phyloP scores from a whole-genome alignment of 2,888 invertebrate genomes.

The Dorcus parallelipipedus region DNA sequence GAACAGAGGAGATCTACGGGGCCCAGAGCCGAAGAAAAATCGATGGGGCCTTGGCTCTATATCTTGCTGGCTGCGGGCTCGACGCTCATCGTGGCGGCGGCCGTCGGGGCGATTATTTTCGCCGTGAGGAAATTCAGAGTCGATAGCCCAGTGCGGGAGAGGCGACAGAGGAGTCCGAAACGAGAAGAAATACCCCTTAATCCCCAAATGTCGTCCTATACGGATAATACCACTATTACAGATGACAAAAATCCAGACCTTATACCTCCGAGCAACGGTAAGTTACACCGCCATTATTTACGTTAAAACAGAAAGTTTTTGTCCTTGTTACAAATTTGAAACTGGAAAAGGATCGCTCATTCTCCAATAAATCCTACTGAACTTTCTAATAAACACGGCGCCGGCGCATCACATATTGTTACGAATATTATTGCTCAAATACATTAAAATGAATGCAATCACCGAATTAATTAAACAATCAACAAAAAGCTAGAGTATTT shows the following conservation, averaged over 20 bases:
- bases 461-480: too few relatives aligned
- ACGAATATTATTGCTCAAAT: too few relatives aligned
- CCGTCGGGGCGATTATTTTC: slow-evolving; percentile 43
- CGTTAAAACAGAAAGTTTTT: too few relatives aligned
- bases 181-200: slow-evolving; percentile 42
- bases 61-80: slow-evolving; percentile 45
- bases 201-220: slow-evolving; percentile 42
- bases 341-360: too few relatives aligned
- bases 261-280: slow-evolving; percentile 48
- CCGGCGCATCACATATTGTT: too few relatives aligned
- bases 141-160: slow-evolving; percentile 43
- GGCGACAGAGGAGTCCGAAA: slow-evolving; percentile 38
- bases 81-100: slow-evolving; percentile 46
- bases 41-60: slow-evolving; percentile 43
- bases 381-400: too few relatives aligned
- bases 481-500: too few relatives aligned
- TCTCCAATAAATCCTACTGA: too few relatives aligned
- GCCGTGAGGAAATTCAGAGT: slow-evolving; percentile 43
- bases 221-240: slow-evolving; percentile 36
- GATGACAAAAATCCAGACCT: slow-evolving; percentile 50
- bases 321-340: too few relatives aligned
- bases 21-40: slow-evolving; percentile 31
- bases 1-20: slow-evolving; percentile 48
- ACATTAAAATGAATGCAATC: too few relatives aligned
- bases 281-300: slow-evolving; percentile 17